These are phyloP conservation scores for Parazoanthus darwini DNA, from an alignment of 92 coral and sea anemone genomes.

Conservation along the genomic window DNA sequence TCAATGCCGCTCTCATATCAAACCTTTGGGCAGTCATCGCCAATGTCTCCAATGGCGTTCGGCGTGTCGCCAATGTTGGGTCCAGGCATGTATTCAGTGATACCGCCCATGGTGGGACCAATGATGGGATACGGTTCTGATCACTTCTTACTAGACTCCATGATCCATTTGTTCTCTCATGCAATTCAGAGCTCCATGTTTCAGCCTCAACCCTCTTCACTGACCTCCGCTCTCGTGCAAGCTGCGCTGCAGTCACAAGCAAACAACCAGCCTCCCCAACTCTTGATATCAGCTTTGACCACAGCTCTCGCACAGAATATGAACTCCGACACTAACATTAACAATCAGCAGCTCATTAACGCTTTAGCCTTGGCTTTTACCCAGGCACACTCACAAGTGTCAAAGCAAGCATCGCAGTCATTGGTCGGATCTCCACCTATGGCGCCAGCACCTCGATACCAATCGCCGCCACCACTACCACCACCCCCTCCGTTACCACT, in stretches of 20 bases:
- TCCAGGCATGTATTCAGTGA: conserved; percentile 11
- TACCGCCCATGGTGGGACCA: conserved; percentile 21
- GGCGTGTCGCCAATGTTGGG: conserved; percentile 22
- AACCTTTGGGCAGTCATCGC: background rate
- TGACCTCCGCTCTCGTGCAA: conserved; percentile 33
- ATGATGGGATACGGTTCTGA: conserved; percentile 31
- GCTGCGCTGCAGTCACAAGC: conserved; percentile 30
- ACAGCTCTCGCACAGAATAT: conserved; percentile 29
- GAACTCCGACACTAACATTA: conserved; percentile 19
- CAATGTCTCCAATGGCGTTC: conserved; percentile 18
- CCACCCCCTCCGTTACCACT: background rate
- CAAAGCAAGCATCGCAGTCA: conserved; percentile 14
- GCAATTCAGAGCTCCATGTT: conserved; percentile 34
- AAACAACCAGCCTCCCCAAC: conserved; percentile 25
- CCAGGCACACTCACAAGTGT: conserved; percentile 29
- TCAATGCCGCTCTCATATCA: background rate
- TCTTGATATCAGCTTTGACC: conserved; percentile 34
- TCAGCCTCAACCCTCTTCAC: conserved; percentile 16
- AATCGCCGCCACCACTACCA: background rate
- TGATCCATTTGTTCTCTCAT: conserved; percentile 16
- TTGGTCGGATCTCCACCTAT: conserved; percentile 17
- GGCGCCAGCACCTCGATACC: conserved; percentile 8
- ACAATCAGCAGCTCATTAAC: conserved; percentile 17
- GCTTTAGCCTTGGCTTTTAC: conserved; percentile 35
- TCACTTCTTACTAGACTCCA: conserved; percentile 17